phyloP scores from a whole-genome alignment of 2,888 invertebrate genomes.

The Napeogenes inachia region DNA sequence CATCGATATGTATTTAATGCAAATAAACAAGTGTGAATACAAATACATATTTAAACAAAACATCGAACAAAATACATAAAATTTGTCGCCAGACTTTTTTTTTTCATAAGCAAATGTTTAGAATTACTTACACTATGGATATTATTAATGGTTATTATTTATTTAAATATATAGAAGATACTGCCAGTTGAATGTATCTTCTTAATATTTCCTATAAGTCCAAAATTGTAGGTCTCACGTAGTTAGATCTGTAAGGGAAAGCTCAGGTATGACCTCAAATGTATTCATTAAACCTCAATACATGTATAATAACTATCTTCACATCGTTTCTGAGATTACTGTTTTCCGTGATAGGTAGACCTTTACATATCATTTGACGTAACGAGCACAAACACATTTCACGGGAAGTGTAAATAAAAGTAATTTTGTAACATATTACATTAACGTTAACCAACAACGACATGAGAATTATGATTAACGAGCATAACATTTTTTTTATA shows the following conservation, averaged over 20 bases:
- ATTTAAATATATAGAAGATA: neutral
- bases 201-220: constrained; percentile 31
- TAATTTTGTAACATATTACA: neutral
- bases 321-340: constrained; percentile 1
- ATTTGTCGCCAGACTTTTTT: too few relatives aligned
- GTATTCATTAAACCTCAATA: constrained; percentile 29
- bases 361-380: neutral
- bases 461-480: neutral
- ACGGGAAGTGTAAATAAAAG: neutral
- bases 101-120: too few relatives aligned
- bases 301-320: constrained; percentile 24
- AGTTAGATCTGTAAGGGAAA: constrained; percentile 26
- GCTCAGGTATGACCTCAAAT: constrained; percentile 26
- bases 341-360: too few relatives aligned
- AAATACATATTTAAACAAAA: neutral
- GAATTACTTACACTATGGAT: too few relatives aligned
- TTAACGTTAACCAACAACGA: neutral
- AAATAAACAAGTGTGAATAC: neutral
- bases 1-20: too few relatives aligned
- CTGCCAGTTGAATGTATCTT: constrained; percentile 5
- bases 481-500: neutral
- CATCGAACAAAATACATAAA: too few relatives aligned
- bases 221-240: constrained; percentile 28
- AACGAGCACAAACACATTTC: neutral
- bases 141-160: neutral